These are phyloP conservation scores for Bovichtus variegatus DNA, from an alignment of 2,797 vertebrate genomes.

Conservation along the genomic window DNA sequence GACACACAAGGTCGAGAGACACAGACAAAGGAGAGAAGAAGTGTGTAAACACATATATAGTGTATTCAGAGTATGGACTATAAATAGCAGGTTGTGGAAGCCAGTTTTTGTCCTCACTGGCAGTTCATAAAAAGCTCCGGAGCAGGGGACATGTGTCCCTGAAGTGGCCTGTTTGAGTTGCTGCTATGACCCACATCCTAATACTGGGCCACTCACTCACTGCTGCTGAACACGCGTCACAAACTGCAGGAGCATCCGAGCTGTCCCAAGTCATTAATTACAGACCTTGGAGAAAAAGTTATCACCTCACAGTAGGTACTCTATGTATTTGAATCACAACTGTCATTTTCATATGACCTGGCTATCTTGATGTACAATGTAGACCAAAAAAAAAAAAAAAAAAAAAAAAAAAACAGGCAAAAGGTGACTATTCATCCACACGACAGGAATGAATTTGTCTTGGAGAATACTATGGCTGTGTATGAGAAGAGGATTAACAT, in stretches of 20 bases:
- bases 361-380: conserved; percentile 2
- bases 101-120: conserved; percentile 77
- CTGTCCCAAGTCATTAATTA: conserved; percentile 58
- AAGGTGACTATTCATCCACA: conserved; percentile 8
- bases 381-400: background rate
- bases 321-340: conserved; percentile 19
- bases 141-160: conserved; percentile 76
- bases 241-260: conserved; percentile 56
- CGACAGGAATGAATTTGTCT: background rate
- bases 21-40: conserved; percentile 19
- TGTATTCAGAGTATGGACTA: conserved; percentile 67
- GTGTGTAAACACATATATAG: conserved; percentile 61
- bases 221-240: conserved; percentile 53
- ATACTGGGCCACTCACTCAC: conserved; percentile 67
- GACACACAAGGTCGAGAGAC: conserved; percentile 16
- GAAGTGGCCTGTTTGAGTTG: conserved; percentile 69
- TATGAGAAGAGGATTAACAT: conserved; percentile 8
- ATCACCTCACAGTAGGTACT: conserved; percentile 18
- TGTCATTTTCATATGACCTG: background rate
- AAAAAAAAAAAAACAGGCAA: background rate
- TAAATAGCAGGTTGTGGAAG: conserved; percentile 77
- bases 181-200: conserved; percentile 76
- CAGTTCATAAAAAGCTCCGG: conserved; percentile 77
- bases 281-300: conserved; percentile 43
- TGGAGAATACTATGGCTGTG: background rate